Base-by-base conservation (phyloP, 2,888 invertebrate genomes). In the Bursaphelenchus okinawaensis region DNA sequence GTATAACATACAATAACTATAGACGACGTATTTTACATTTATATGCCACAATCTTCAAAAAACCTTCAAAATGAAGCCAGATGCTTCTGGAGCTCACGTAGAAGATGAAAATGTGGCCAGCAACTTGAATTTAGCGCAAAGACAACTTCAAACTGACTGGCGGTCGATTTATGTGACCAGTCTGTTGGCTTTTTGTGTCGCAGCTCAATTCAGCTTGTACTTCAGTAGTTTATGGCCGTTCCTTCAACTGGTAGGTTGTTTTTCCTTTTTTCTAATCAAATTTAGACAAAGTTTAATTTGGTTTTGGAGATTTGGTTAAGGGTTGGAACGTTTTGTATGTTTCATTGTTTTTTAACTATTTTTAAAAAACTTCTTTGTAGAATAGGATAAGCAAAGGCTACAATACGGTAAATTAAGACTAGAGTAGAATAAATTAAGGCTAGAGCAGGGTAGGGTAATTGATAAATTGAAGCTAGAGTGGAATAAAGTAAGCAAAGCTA, bases 121-220 rank as follows among this genome's bases (percentile, higher is more conserved):
- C 40, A 4, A 16, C 40, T 40, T 40, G 40, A 40, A 40, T n/a
- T 40, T 40, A n/a, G 40, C 40, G 3, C 12, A 40, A 6, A 40
- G 6, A n/a, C n/a, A 12, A 4, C 16, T 40, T n/a, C 27, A 72
- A 51, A 71, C 68, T 40, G 71, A 71, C 50, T 71, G 71, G 74
- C 40, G 63, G 8, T 74, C 71, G 20, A 52, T 71, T 20, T 71
- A 71, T 50, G 60, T 70, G 12, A 63, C 66, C 27, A 23, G 20
- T 1, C 40, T 63, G 20, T 1, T 69, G 16, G 26, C 69, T 29
- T 68, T 68, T 29, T 28, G 19, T 20, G 31, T 65, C 1, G 69
- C 68, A 8, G 59, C 50, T 4, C 68, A 68, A 28, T 68, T 59
- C 52, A 22, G 24, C 19, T 55, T 60, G n/a, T 66, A 55, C 31